A percentile compares a stretch with the other conserved stretches of the same genome.
These are phyloP conservation scores for Ricordea florida DNA, from an alignment of 92 coral and sea anemone species.

Conservation along the genomic window DNA sequence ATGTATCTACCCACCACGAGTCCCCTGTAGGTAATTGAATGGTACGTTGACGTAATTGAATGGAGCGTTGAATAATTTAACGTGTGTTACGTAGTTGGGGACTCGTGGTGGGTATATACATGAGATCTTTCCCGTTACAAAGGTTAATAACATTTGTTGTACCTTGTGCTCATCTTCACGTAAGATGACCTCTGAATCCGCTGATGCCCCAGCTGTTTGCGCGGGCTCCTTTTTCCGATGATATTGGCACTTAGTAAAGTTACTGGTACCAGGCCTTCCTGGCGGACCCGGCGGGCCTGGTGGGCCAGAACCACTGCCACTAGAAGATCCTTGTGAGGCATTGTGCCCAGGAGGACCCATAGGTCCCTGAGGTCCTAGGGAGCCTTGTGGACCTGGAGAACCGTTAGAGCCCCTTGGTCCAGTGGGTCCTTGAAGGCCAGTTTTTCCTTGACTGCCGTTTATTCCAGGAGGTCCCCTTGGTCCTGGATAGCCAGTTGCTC, in stretches of 20 bases:
- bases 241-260: slow-evolving; percentile 64
- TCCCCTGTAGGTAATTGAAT: too few species aligned
- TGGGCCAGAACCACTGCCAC: slow-evolving; percentile 9
- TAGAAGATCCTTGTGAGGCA: slow-evolving; percentile 43
- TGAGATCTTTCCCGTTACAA: not conserved
- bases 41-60: too few species aligned
- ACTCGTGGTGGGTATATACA: too few species aligned
- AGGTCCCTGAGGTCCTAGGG: slow-evolving; percentile 24
- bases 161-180: slow-evolving; percentile 43
- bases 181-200: slow-evolving; percentile 19
- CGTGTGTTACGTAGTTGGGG: too few species aligned
- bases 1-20: too few species aligned
- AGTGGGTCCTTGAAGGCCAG: not conserved
- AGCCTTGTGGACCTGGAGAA: slow-evolving; percentile 28
- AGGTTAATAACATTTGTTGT: not conserved
- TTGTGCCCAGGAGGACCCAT: slow-evolving; percentile 8
- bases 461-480: slow-evolving; percentile 15
- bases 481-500: slow-evolving; percentile 22
- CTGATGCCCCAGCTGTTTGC: slow-evolving; percentile 71
- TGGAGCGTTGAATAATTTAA: too few species aligned
- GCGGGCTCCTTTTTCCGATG: slow-evolving; percentile 25
- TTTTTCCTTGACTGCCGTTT: not conserved
- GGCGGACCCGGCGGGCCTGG: slow-evolving; percentile 52
- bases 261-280: slow-evolving; percentile 74
- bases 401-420: not conserved